Conservation (phyloP, 2,888 invertebrate genomes). For the Ptychoptera contaminata region DNA sequence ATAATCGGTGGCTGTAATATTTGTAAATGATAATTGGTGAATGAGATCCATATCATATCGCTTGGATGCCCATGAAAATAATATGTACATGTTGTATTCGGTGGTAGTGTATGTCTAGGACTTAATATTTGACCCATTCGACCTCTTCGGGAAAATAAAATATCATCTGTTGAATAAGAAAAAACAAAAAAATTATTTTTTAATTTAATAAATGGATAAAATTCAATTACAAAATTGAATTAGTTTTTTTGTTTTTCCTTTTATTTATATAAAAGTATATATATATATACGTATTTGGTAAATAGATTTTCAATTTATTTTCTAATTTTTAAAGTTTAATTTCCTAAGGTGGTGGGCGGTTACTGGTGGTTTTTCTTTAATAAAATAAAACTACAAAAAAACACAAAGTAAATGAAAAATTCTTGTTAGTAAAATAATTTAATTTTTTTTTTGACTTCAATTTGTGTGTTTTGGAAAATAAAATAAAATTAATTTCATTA, state of each 20-base stretch:
- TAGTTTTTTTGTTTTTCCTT: not conserved
- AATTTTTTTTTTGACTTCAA: too few relatives aligned
- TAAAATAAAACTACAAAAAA: too few relatives aligned
- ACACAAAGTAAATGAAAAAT: too few relatives aligned
- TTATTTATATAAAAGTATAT: too few relatives aligned
- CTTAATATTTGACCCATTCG: constrained; percentile 59
- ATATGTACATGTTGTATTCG: constrained; percentile 76
- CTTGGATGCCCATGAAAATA: constrained; percentile 63
- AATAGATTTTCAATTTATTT: not conserved
- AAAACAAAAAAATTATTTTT: constrained; percentile 14
- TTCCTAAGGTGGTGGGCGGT: too few relatives aligned
- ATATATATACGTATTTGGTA: too few relatives aligned
- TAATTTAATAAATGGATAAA: not conserved
- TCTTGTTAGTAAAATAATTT: too few relatives aligned
- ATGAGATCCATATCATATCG: constrained; percentile 76
- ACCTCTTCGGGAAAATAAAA: constrained; percentile 38
- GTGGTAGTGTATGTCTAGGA: constrained; percentile 70
- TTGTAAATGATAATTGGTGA: constrained; percentile 69
- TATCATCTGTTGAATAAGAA: constrained; percentile 29
- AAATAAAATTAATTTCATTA: too few relatives aligned
- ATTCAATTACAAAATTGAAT: not conserved
- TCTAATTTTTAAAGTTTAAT: not conserved
- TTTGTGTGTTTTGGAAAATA: too few relatives aligned
- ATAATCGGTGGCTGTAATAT: constrained; percentile 47
- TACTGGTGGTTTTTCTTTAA: too few relatives aligned